A percentile compares a stretch with the other conserved stretches of the same genome.
Conservation (phyloP, 2,888 invertebrate species). For the Unio delphinus region DNA sequence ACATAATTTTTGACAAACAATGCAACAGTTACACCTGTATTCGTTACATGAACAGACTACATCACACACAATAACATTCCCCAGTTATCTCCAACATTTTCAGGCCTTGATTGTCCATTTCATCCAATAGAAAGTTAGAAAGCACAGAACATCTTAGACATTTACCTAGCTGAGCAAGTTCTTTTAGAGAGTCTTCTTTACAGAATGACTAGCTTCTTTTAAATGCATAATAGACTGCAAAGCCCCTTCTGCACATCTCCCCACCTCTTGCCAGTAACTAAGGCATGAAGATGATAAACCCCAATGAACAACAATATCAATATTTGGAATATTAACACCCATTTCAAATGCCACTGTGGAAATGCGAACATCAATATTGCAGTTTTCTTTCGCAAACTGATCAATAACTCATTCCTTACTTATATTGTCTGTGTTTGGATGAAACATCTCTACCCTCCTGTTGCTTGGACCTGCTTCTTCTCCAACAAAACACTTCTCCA, state of each 20-base stretch:
- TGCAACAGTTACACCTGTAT: constrained; percentile 15
- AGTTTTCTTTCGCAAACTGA: constrained; percentile 7
- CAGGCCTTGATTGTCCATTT: constrained; percentile 5
- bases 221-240: constrained; percentile 12
- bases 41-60: constrained; percentile 8
- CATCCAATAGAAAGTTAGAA: constrained; percentile 3
- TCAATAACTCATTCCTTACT: constrained; percentile 14
- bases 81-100: not conserved
- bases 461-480: not conserved
- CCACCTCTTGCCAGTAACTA: constrained; percentile 27
- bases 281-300: constrained; percentile 13
- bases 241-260: constrained; percentile 10
- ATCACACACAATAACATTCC: not conserved
- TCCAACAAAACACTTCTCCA: constrained; percentile 3
- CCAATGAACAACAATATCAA: constrained; percentile 27
- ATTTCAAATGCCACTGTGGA: constrained; percentile 32
- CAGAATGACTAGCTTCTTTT: constrained; percentile 2
- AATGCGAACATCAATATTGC: constrained; percentile 14
- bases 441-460: constrained; percentile 23
- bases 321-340: constrained; percentile 27
- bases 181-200: not conserved
- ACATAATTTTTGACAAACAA: constrained; percentile 7
- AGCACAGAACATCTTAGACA: constrained; percentile 5
- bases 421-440: constrained; percentile 16
- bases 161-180: not conserved